Base-by-base conservation (phyloP, 23 tunicate species). In the Trididemnum nubilum region DNA sequence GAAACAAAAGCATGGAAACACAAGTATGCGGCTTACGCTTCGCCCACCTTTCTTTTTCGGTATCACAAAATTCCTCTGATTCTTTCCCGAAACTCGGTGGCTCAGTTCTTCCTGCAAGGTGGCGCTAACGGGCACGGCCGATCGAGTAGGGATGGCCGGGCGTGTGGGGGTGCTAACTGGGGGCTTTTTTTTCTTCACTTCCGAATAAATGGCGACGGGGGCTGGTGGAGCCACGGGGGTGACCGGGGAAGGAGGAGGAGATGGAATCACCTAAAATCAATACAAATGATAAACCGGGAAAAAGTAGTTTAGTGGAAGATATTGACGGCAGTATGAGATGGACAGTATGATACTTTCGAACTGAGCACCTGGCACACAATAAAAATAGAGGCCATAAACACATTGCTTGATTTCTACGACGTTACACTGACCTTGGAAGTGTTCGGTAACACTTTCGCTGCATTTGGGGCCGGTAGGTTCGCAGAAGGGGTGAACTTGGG, bases 41-140 rank as follows among this genome's bases (percentile, higher is more conserved):
- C n/a, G n/a, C 78, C 73, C 64, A 92, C 98, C 73, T 27, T 32
- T 73, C 64, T 88, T 93, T 40, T 84, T 87, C 26, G 93, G 93
- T 25, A 93, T 63, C 35, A 77, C 61, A 60, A 93, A 95, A 34
- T 90, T 89, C 29, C 92, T 71, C 59, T 63, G 66, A 36, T 87
- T 75, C 74, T 87, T 82, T 0, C 82, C 33, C 25, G 64, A 33
- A 24, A 95, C 96, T 54, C 99, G 35, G 22, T 82, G 78, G 36
- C 73, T 51, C 80, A 95, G 51, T 54, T 95, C 99, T 34, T 90
- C 86, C 70, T 82, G 90, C 40, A 95, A 74, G 26, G 39, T 36
- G 79, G 74, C 38, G 38, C 38, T 32, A 9, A 67, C 74, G 3
- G 74, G 74, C 9, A 33, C 44, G 65, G 73, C 81, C 28, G 61